phyloP scores from a whole-genome alignment of 2,113 vertebrate genomes.

The Fulmarus glacialis region DNA sequence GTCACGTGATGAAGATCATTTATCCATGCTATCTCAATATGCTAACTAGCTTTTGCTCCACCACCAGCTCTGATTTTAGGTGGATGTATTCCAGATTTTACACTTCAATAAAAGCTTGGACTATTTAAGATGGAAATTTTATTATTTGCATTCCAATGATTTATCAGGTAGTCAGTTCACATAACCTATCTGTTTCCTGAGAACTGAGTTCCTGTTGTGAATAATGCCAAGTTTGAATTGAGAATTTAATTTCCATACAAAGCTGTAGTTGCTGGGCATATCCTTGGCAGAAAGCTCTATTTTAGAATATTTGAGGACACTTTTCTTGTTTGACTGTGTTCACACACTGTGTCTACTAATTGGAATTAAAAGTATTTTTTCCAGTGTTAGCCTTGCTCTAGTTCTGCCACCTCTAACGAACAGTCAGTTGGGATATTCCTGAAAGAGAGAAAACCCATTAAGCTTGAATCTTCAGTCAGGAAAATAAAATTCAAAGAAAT shows the following conservation, averaged over 20 bases:
- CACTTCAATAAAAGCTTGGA: not conserved
- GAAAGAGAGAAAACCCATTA: not conserved
- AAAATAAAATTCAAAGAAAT: not conserved
- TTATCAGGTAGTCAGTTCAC: not conserved
- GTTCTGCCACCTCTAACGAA: not conserved
- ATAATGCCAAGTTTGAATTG: not conserved
- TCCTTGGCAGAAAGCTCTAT: not conserved
- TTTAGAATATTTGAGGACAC: not conserved
- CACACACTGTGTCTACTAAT: not conserved
- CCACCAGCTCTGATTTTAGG: not conserved
- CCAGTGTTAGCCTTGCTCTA: not conserved
- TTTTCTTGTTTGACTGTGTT: not conserved
- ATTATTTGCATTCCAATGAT: not conserved
- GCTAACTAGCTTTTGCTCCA: not conserved
- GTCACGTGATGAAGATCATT: not conserved
- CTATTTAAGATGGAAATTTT: not conserved
- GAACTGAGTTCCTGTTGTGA: not conserved
- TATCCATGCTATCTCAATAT: not conserved
- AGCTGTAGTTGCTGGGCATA: not conserved
- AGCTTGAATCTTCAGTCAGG: not conserved
- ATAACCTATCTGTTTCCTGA: not conserved
- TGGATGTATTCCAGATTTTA: not conserved
- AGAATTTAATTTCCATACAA: not conserved
- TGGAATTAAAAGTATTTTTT: not conserved
- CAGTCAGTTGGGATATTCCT: not conserved